Conservation (phyloP, 2,797 vertebrate genomes). For the Manis pentadactyla region DNA sequence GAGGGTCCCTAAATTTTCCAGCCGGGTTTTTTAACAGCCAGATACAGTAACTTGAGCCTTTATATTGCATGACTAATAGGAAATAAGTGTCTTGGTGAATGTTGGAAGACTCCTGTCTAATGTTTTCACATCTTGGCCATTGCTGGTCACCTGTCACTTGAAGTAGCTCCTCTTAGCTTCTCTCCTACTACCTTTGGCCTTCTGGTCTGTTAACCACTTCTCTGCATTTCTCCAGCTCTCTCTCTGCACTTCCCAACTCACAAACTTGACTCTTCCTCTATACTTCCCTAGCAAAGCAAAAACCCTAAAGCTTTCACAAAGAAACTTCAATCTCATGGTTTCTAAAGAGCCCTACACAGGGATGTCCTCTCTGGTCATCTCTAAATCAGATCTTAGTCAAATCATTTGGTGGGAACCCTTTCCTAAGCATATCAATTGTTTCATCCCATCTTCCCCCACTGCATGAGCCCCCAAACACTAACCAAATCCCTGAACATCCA, state of each 20-base stretch:
- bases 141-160: not conserved
- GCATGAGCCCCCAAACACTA: not conserved
- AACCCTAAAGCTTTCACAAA: slow-evolving; percentile 22
- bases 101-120: not conserved
- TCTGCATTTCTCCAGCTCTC: not conserved
- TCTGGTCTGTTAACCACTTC: not conserved
- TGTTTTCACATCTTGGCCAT: not conserved
- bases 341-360: slow-evolving; percentile 18
- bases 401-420: not conserved
- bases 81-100: slow-evolving; percentile 37
- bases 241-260: not conserved
- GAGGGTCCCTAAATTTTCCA: not conserved
- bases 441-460: not conserved
- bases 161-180: slow-evolving; percentile 13
- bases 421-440: not conserved
- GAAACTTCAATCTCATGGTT: slow-evolving; percentile 22
- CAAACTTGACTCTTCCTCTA: not conserved
- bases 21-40: slow-evolving; percentile 22
- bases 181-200: slow-evolving; percentile 10
- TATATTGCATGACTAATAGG: slow-evolving; percentile 2
- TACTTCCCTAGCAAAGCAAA: slow-evolving; percentile 30
- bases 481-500: slow-evolving; percentile 22
- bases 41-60: slow-evolving; percentile 32
- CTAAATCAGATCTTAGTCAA: not conserved
- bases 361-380: not conserved